Conservation (phyloP, 2,888 invertebrate genomes). For the Magallana nippona region DNA sequence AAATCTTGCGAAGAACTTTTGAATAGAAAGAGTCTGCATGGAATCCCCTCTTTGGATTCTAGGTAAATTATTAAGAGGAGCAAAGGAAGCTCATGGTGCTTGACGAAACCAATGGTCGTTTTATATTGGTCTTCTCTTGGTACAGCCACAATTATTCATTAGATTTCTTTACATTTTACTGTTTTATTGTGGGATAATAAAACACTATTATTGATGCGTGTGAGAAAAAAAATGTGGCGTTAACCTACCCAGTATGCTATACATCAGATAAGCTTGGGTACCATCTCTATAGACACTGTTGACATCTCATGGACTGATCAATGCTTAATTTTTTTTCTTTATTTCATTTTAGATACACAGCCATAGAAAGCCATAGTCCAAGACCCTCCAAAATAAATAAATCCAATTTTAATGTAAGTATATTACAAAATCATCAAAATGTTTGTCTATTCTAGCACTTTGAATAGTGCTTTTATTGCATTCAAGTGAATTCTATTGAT, state of each 20-base stretch:
- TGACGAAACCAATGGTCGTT: neutral
- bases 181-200: neutral
- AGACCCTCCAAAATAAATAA: conserved; percentile 30
- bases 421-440: neutral
- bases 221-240: neutral
- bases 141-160: neutral
- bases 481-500: too few relatives aligned
- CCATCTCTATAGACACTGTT: neutral
- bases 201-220: neutral
- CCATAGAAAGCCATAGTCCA: conserved; percentile 27
- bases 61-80: neutral
- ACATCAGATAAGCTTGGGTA: neutral
- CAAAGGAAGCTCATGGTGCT: neutral
- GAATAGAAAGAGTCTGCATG: conserved; percentile 8
- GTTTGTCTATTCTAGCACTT: too few relatives aligned
- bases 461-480: too few relatives aligned
- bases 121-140: neutral
- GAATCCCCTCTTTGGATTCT: neutral
- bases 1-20: neutral
- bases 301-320: neutral
- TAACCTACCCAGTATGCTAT: neutral
- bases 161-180: neutral
- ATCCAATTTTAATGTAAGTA: conserved; percentile 31
- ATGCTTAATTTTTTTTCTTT: neutral
- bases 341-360: conserved; percentile 15